Evolutionary conservation across 2,797 vertebrate genomes (phyloP).

Genomic region (Chaenodraco wilsoni): DNA sequence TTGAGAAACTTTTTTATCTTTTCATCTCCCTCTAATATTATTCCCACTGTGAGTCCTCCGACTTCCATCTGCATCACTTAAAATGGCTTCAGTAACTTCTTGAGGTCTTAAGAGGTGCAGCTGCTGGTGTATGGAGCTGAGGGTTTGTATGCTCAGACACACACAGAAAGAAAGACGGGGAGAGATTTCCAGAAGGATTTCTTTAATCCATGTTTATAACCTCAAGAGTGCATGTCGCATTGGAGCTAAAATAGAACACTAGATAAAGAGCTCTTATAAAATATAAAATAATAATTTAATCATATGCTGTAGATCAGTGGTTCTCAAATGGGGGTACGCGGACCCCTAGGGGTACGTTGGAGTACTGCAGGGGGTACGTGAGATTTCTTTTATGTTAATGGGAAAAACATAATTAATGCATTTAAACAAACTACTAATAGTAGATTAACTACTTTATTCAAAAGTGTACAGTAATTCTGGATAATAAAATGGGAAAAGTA

Average conservation of each 20-base stretch:
- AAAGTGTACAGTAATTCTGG: no score
- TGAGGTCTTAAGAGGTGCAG: background rate
- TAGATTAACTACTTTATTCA: no score
- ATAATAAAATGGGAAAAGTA: no score
- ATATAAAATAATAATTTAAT: background rate
- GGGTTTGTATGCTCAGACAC: background rate
- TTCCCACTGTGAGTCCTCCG: background rate
- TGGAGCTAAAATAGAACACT: background rate
- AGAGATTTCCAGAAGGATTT: no score
- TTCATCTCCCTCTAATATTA: slow-evolving; percentile 16
- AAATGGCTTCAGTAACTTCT: background rate
- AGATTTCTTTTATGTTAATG: no score
- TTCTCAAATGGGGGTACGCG: no score
- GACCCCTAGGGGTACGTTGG: no score
- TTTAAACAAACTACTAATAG: no score
- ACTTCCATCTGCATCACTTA: slow-evolving; percentile 5
- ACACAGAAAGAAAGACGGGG: no score
- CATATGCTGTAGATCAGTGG: background rate
- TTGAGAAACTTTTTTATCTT: slow-evolving; percentile 4
- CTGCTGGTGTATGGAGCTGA: background rate
- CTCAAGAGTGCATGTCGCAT: background rate
- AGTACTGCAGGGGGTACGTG: no score
- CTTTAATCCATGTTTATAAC: background rate
- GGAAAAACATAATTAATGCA: no score
- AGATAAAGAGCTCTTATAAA: background rate